phyloP scores from a whole-genome alignment of 2,888 invertebrate species.

The Dryomyza anilis region DNA sequence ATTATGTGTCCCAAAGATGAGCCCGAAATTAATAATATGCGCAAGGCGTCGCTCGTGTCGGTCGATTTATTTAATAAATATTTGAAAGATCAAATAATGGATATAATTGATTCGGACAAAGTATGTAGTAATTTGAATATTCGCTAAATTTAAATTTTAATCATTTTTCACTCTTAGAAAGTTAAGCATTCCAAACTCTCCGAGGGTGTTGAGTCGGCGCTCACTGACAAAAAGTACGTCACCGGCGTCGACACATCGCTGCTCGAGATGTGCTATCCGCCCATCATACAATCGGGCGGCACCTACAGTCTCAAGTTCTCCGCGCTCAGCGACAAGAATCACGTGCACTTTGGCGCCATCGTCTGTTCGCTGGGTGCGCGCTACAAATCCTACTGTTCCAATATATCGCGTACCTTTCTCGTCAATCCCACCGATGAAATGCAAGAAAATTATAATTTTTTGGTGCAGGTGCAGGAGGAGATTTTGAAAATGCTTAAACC shows the following conservation, averaged over 20 bases:
- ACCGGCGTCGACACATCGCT: conserved; percentile 85
- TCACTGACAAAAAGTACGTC: conserved; percentile 95
- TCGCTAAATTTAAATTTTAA: conserved; percentile 27
- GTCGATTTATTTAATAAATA: conserved; percentile 96
- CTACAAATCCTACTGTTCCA: conserved; percentile 98
- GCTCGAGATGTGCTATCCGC: conserved; percentile 97
- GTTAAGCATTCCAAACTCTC: conserved; percentile 94
- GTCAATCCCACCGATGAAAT: conserved; percentile 86
- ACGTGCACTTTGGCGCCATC: conserved; percentile 93
- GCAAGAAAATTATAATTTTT: conserved; percentile 89
- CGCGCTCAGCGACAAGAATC: conserved; percentile 91
- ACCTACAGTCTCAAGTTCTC: conserved; percentile 97
- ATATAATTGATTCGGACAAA: conserved; percentile 97
- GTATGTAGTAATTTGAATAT: no score
- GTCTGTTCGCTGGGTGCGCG: conserved; percentile 93
- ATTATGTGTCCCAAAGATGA: conserved; percentile 96
- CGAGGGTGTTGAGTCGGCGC: conserved; percentile 91
- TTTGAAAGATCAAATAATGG: conserved; percentile 96
- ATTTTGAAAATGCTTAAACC: conserved; percentile 83
- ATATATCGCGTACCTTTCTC: conserved; percentile 93
- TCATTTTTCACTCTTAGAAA: conserved; percentile 67
- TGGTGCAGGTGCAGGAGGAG: conserved; percentile 88
- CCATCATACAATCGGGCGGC: conserved; percentile 99
- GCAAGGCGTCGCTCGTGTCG: conserved; percentile 90
- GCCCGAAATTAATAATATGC: conserved; percentile 83